Evolutionary conservation across 2,113 vertebrate species (phyloP), one percentile per base, ranked within the genome.

Genomic region (Madoqua kirkii): DNA sequence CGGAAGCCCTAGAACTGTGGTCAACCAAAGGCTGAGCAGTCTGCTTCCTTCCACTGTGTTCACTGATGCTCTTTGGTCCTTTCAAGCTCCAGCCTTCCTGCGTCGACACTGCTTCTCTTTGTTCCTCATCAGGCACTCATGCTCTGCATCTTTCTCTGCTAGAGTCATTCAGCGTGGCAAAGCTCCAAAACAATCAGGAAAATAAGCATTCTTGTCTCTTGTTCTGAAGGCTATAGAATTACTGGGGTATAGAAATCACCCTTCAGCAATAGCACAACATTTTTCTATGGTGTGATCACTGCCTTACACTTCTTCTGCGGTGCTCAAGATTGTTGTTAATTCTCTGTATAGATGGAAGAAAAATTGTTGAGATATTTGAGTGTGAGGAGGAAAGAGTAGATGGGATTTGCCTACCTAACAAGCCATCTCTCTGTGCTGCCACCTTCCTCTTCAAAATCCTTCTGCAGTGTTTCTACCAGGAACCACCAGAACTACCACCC

Each of bases 31-130:
- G 2, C 1, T 21, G 27, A 60, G 2, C 2, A 19, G 7, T 14
- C 23, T 1, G 1, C 7, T 23, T 31, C 1, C 5, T 13, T 8
- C 6, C 17, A 5, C 0, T 0, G 7, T 7, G 33, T 19, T 11
- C 15, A 31, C 1, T 3, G 14, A 14, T 57, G 7, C 12, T 14
- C 40, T 8, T 19, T 8, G 33, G 36, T 6, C 82, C 3, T 33
- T 45, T 6, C 11, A 1, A 2, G 3, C 43, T 21, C 2, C 1
- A 50, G 31, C 12, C 9, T 21, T 16, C 36, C 14, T 2, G 50
- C 9, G 3, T 13, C 52, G 33, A 9, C 2, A 1, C 6, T 7
- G 43, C 71, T 27, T 2, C 29, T 21, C 16, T 59, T 52, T 7
- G 62, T 27, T 64, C 29, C 11, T 17, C 11, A 13, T 54, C 55